Evolutionary conservation across 2,113 vertebrate genomes (phyloP), one percentile per base, ranked within the genome.

Genomic region (Meriones unguiculatus): DNA sequence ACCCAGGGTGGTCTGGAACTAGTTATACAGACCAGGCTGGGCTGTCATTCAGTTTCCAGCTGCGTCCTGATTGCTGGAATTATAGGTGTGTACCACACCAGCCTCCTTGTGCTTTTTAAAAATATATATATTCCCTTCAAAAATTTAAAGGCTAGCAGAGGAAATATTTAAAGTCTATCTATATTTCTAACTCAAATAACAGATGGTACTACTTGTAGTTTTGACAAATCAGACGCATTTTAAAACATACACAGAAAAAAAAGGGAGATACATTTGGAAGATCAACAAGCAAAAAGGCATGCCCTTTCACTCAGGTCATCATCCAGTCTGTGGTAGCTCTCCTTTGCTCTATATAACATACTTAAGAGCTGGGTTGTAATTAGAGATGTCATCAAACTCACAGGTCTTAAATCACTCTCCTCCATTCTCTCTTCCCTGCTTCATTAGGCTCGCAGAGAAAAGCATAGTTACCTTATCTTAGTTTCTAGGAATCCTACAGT

Each of bases 81-180:
- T n/a, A 81, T 13, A n/a, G 78, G 35, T 81, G 10, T 81, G 2
- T 81, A 35, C 50, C 35, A 81, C 52, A 28, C 65, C 30, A 46
- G 46, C 46, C 77, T 80, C 17, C 50, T 54, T 80, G 50, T 78
- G 2, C 30, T 64, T 82, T 82, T 62, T 24, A 38, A 65, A 64
- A 65, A 46, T 46, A 46, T 46, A 46, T 46, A 46, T 46, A 46
- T 62, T 94, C 5, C 38, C 10, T 93, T 67, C 4, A 38, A 87
- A 81, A 46, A 97, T 78, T 78, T 97, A 69, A 78, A 93, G 64
- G 46, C 28, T 70, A 87, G 14, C 35, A 93, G 84, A 89, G 24
- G 28, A 95, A 86, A 70, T 14, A 69, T 50, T 89, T 69, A 95
- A 18, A 8, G n/a, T 59, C 94, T n/a, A 81, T 14, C 24, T 89